phyloP scores from a whole-genome alignment of 2,888 invertebrate genomes.

The Schizotus pectinicornis region DNA sequence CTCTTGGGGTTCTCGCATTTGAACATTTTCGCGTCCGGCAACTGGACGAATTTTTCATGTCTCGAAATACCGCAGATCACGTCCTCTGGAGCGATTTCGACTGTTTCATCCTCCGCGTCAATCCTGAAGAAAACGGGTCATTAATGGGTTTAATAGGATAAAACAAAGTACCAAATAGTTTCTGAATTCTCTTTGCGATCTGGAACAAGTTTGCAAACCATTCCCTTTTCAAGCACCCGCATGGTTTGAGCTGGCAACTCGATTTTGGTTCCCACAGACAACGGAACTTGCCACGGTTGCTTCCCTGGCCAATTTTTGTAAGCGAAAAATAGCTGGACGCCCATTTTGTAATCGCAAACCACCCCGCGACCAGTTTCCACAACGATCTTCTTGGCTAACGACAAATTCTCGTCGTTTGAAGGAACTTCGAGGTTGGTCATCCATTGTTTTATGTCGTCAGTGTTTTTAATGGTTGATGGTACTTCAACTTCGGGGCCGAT shows the following conservation, averaged over 20 bases:
- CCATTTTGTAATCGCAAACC: slow-evolving; percentile 18
- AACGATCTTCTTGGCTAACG: slow-evolving; percentile 9
- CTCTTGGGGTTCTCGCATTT: slow-evolving; percentile 8
- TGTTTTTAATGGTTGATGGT: slow-evolving; percentile 13
- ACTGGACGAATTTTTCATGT: slow-evolving; percentile 19
- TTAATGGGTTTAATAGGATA: not conserved
- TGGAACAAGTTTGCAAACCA: slow-evolving; percentile 7
- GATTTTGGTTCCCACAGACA: slow-evolving; percentile 12
- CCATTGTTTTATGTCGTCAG: slow-evolving; percentile 10
- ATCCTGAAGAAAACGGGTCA: slow-evolving; percentile 5
- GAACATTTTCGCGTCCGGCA: slow-evolving; percentile 20
- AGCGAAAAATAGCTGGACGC: slow-evolving; percentile 15
- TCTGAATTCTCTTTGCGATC: not conserved
- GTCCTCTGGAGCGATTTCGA: slow-evolving; percentile 12
- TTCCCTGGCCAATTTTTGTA: slow-evolving; percentile 8
- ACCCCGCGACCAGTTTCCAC: slow-evolving; percentile 2
- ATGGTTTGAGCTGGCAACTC: slow-evolving; percentile 15
- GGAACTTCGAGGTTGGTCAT: slow-evolving; percentile 8
- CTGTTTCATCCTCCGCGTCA: slow-evolving; percentile 18
- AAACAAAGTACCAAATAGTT: not conserved
- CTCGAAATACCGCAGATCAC: slow-evolving; percentile 15
- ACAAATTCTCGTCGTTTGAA: slow-evolving; percentile 2
- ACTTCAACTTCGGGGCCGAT: slow-evolving; percentile 18
- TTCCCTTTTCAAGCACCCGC: slow-evolving; percentile 4
- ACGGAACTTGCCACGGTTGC: slow-evolving; percentile 20